A percentile compares a stretch with the other conserved stretches of the same genome.
Conservation (phyloP, 2,888 invertebrate species). For the Agonopterix arenella region DNA sequence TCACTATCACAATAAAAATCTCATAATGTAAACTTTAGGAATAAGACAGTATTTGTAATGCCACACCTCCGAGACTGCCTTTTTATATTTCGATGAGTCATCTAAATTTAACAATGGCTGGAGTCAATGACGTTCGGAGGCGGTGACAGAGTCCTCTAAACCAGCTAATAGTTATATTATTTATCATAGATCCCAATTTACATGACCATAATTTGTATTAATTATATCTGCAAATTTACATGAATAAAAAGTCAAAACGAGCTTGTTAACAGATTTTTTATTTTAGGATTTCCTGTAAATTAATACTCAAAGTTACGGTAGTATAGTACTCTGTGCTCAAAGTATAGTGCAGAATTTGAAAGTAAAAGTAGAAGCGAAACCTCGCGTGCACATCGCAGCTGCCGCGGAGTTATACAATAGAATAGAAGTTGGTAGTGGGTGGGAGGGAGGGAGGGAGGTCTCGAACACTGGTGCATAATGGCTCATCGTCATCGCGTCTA, state of each 20-base stretch:
- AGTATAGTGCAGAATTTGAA: not conserved
- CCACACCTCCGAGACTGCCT: constrained; percentile 77
- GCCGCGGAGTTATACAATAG: not conserved
- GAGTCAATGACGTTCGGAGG: constrained; percentile 43
- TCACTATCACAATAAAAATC: constrained; percentile 74
- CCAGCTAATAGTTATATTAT: constrained; percentile 63
- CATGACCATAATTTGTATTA: constrained; percentile 76
- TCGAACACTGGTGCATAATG: too few species aligned
- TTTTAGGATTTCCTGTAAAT: not conserved
- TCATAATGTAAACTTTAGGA: constrained; percentile 70
- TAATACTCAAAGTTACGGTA: too few species aligned
- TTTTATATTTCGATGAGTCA: constrained; percentile 69
- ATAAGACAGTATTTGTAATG: constrained; percentile 74
- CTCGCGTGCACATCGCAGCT: not conserved
- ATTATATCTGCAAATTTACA: constrained; percentile 78
- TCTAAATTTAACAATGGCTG: constrained; percentile 63
- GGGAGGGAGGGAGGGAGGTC: too few species aligned
- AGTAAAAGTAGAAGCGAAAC: not conserved
- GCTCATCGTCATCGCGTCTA: too few species aligned
- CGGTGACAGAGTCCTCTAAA: constrained; percentile 49
- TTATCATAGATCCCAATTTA: constrained; percentile 72
- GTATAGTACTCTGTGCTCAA: too few species aligned
- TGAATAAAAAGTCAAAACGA: constrained; percentile 75
- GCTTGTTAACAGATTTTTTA: constrained; percentile 45
- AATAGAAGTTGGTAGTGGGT: too few species aligned